Base-by-base conservation (phyloP, 2,113 vertebrate species). In the Etheostoma cragini region DNA sequence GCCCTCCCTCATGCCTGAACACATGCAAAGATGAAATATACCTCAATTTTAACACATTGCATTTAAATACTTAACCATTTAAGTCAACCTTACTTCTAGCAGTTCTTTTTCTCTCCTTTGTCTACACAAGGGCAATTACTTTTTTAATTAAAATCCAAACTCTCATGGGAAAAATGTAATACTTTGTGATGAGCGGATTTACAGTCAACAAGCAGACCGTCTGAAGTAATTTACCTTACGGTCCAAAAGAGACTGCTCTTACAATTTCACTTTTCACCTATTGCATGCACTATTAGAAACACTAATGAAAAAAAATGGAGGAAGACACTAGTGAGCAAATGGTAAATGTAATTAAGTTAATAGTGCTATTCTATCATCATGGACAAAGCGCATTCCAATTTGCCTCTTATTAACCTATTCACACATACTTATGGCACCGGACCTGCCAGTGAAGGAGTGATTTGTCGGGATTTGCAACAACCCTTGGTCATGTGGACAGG, bases 1-100 rank as follows among this genome's bases (percentile, higher is more conserved):
- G 66, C 30, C 13, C 8, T 54, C 63, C 38, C 21, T 81, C 26
- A 22, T 65, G 50, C 24, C 8, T 76, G 71, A 60, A 60, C 45
- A 26, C 38, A 64, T 35, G 6, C 8, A 47, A 82, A 67, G 19
- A 53, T 58, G 1, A 52, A 80, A 68, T 68, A 76, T 30, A 47
- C 15, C 46, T 78, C 47, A 3, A 50, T 15, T 38, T 56, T 2
- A 63, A 47, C 14, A 49, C 16, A 21, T 30, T 33, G 3, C 30
- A 21, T 0, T 64, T 16, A 65, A 65, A 49, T 35, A n/a, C 12
- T 22, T 17, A 50, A 60, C 17, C 8, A 24, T 26, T 42, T 22
- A 7, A 45, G 22, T 26, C 63, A 26, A 45, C 24, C 21, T 13
- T 42, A n/a, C 11, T 15, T 45, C 15, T 45, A 45, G 14, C 12